Evolutionary conservation across 2,797 vertebrate genomes (phyloP).

Genomic region (Diplodus sargus): DNA sequence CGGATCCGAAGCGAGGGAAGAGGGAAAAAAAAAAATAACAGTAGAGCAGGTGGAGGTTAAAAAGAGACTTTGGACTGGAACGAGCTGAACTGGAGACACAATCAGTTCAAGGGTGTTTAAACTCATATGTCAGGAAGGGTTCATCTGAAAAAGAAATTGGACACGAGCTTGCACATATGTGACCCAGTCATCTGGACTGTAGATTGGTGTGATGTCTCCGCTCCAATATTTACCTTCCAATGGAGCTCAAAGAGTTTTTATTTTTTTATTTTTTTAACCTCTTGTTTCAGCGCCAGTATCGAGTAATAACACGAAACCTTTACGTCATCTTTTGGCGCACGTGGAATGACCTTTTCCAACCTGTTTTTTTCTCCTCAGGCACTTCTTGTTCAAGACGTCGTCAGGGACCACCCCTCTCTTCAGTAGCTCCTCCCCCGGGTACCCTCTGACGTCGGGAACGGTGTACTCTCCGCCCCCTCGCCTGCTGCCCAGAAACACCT

Average conservation of each 20-base stretch:
- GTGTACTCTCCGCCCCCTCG: slow-evolving; percentile 98
- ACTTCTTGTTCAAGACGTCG: slow-evolving; percentile 99
- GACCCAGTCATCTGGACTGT: slow-evolving; percentile 45
- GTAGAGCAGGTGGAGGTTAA: slow-evolving; percentile 65
- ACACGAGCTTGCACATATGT: slow-evolving; percentile 62
- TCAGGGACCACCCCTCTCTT: slow-evolving; percentile 98
- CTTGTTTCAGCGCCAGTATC: background rate
- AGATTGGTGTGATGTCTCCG: slow-evolving; percentile 34
- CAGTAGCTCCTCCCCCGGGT: slow-evolving; percentile 97
- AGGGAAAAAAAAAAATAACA: slow-evolving; percentile 10
- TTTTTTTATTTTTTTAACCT: background rate
- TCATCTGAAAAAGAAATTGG: slow-evolving; percentile 63
- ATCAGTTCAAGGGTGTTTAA: slow-evolving; percentile 68
- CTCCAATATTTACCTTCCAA: slow-evolving; percentile 25
- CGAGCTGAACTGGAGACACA: slow-evolving; percentile 53
- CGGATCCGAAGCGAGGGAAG: slow-evolving; percentile 12
- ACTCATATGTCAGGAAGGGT: slow-evolving; percentile 60
- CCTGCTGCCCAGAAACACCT: slow-evolving; percentile 96
- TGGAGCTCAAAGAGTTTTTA: background rate
- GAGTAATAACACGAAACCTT: background rate
- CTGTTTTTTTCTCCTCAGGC: slow-evolving; percentile 81
- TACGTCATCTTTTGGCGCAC: background rate
- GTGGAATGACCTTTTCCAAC: slow-evolving; percentile 24
- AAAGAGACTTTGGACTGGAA: slow-evolving; percentile 64
- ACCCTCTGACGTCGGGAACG: slow-evolving; percentile 96